Conservation (phyloP, 1,140 invertebrate genomes). For the Antheraea pernyi region DNA sequence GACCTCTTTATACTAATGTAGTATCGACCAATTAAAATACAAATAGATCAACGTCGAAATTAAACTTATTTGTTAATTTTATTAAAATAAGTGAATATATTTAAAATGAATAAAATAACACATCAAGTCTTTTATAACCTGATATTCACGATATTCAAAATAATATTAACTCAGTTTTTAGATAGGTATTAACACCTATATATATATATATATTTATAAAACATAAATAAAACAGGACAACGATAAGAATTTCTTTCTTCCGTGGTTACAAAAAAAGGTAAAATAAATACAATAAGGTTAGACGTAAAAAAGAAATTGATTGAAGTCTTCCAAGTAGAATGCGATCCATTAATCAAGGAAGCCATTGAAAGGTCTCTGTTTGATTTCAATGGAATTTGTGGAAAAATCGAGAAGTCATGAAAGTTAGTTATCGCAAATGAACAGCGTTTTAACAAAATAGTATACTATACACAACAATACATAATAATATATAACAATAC, state of each 20-base stretch:
- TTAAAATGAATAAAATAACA: no score
- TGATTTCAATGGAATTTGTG: neutral
- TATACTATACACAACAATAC: no score
- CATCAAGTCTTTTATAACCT: no score
- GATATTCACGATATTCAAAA: neutral
- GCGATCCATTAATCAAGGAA: conserved; percentile 15
- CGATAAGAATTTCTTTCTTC: neutral
- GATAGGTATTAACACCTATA: conserved; percentile 3
- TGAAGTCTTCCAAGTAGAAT: conserved; percentile 12
- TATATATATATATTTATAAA: neutral
- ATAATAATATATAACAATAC: no score
- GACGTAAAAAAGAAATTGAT: conserved; percentile 16
- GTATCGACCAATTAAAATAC: no score
- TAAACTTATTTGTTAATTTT: no score
- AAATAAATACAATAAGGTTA: neutral
- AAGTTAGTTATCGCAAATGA: neutral
- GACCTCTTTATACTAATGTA: no score
- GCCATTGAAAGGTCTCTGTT: conserved; percentile 3
- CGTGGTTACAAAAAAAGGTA: neutral
- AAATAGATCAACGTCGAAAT: no score
- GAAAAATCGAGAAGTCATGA: conserved; percentile 7
- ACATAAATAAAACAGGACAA: neutral
- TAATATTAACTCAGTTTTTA: neutral
- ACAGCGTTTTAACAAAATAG: no score
- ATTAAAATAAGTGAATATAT: no score